Base-by-base conservation (phyloP, 2,113 vertebrate species). In the Caretta caretta region DNA sequence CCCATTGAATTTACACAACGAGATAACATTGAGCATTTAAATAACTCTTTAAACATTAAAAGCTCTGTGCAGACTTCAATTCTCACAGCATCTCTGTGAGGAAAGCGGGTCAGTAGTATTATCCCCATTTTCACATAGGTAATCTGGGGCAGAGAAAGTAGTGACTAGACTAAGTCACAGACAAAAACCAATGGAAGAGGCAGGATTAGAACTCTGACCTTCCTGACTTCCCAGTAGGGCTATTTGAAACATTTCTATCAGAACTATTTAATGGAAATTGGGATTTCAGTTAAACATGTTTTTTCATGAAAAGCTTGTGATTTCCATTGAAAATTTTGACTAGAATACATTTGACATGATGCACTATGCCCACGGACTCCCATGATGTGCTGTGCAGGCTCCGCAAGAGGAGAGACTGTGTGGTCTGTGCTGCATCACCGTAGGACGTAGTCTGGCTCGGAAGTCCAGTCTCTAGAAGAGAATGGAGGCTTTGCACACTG, bases 301-400 rank as follows among this genome's bases (percentile, higher is more conserved):
- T 62, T 20, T 5, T 7, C 4, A 12, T 1, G 1, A 92, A 83
- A 88, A 80, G 10, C 1, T 16, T 0, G 0, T 65, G 56, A 69
- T 89, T 94, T 38, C 13, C 31, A 82, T 78, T 78, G 35, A 88
- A 2, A 95, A 82, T 5, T 69, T 8, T 22, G 62, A 76, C 3
- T 69, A 19, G 29, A 10, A 72, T 2, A 1, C 38, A 0, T 1
- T 96, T 92, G n/a, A 79, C 49, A n/a, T 5, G 5, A 27, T 4
- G 2, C 0, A 42, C 29, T 62, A 14, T 35, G 24, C 14, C 65
- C 4, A 2, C 62, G 13, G 6, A 5, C 19, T 9, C 51, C 25
- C 24, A 12, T 11, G 56, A 57, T 27, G 56, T 27, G 56, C 11
- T 17, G 8, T 9, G 35, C n/a, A n/a, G 16, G 35, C 7, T n/a